Evolutionary conservation across 2,888 invertebrate species (phyloP).

Genomic region (Hydropsyche betteni): DNA sequence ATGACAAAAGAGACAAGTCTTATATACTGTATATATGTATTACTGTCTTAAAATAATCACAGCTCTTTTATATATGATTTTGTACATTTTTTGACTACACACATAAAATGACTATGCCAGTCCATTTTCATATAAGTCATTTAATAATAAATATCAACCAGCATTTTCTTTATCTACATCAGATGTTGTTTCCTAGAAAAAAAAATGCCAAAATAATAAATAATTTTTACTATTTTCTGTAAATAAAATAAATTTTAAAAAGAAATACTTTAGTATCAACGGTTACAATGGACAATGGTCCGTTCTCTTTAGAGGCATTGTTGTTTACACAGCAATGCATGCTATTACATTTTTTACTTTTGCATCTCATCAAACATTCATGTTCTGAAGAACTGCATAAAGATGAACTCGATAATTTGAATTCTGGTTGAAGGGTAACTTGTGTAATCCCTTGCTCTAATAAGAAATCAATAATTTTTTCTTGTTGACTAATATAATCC

Average conservation of each 20-base stretch:
- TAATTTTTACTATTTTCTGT: too few species aligned
- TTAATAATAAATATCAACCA: too few species aligned
- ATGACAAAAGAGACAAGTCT: too few species aligned
- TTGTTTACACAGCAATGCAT: conserved; percentile 45
- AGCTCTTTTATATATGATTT: background rate
- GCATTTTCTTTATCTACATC: background rate
- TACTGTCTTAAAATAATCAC: conserved; percentile 2
- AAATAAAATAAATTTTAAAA: background rate
- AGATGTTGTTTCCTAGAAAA: background rate
- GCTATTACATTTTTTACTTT: conserved; percentile 44
- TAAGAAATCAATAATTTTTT: conserved; percentile 77
- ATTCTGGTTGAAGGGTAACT: conserved; percentile 90
- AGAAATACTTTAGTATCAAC: conserved; percentile 1
- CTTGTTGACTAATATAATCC: conserved; percentile 54
- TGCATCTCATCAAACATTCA: conserved; percentile 48
- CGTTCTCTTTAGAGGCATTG: background rate
- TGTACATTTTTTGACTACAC: conserved; percentile 19
- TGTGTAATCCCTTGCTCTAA: conserved; percentile 82
- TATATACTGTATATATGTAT: too few species aligned
- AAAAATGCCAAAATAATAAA: background rate
- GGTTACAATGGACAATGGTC: background rate
- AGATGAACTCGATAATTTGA: conserved; percentile 55
- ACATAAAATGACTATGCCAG: too few species aligned
- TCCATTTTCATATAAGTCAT: background rate
- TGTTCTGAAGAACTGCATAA: conserved; percentile 12